Base-by-base conservation (phyloP, 2,797 vertebrate genomes). In the Sebastes alutus region DNA sequence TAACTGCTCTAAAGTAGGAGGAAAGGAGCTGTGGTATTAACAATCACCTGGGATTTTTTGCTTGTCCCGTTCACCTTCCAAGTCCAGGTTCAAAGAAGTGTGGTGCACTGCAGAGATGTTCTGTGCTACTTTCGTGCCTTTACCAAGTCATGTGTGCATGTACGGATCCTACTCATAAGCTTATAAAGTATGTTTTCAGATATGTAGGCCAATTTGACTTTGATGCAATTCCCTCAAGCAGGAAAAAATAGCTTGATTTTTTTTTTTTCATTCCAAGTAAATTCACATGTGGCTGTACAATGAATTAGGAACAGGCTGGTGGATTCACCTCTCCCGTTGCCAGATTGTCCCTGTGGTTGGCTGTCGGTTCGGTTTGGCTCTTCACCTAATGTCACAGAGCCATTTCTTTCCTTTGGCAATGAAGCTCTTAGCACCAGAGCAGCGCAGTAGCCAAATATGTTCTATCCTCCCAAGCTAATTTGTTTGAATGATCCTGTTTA, bases 161-260 rank as follows among this genome's bases (percentile, higher is more conserved):
- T 63, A 71, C 32, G 10, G 72, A 78, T 77, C 61, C 64, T 35
- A 42, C 65, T 78, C 72, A 63, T 52, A 61, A 5, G 78, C 62
- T 84, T 74, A 81, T 58, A 58, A 68, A 82, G 77, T 76, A 60
- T 82, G 75, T 85, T 80, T 88, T 22, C 69, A 58, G 72, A 72
- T 87, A 90, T 83, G 79, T 92, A 89, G 84, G 84, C 66, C 77
- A 86, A 78, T 89, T 89, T 85, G 66, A 87, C 88, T 83, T 90
- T 91, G 82, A 88, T 81, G 80, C 78, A 75, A 88, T 88, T 87
- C 87, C 84, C 89, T 84, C 27, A 89, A 87, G 89, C 60, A 77
- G 69, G 55, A 76, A 68, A 71, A 87, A 81, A 75, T 60, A 52
- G 18, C 49, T 68, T n/a, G 25, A 16, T 62, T 52, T 22, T 38